Evolutionary conservation across 2,113 vertebrate species (phyloP).

Genomic region (Vidua chalybeata): DNA sequence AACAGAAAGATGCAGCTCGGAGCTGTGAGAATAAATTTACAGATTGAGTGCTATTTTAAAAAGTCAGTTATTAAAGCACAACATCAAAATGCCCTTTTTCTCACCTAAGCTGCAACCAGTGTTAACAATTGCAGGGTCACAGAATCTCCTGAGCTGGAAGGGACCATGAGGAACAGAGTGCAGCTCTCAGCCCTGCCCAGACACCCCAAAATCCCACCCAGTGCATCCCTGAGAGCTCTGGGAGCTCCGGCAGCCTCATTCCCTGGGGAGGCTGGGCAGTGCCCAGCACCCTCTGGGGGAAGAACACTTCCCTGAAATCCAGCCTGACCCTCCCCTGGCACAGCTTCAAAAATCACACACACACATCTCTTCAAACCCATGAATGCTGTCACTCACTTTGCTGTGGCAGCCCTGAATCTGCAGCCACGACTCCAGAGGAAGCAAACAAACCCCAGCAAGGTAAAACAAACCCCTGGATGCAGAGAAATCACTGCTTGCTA

Average conservation of each 20-base stretch:
- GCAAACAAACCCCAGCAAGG: not conserved
- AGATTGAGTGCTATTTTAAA: not conserved
- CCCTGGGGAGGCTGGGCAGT: not conserved
- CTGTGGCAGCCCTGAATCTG: not conserved
- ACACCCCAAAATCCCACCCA: not conserved
- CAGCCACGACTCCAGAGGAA: not conserved
- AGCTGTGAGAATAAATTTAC: not conserved
- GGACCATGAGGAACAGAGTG: not conserved
- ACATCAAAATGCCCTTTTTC: not conserved
- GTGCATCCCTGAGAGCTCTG: not conserved
- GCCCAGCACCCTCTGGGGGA: not conserved
- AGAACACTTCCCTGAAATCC: not conserved
- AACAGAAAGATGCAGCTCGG: not conserved
- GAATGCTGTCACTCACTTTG: not conserved
- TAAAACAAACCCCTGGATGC: not conserved
- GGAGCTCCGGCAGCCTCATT: not conserved
- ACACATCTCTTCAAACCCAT: accelerated
- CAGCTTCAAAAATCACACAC: not conserved
- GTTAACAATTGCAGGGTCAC: not conserved
- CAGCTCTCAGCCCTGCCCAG: not conserved
- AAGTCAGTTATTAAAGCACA: not conserved
- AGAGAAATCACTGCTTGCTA: not conserved
- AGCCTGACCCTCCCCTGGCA: not conserved
- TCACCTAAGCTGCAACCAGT: not conserved
- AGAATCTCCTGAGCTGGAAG: not conserved